These are phyloP conservation scores for Pocota personata DNA, from an alignment of 2,888 invertebrate genomes.

Conservation along the genomic window DNA sequence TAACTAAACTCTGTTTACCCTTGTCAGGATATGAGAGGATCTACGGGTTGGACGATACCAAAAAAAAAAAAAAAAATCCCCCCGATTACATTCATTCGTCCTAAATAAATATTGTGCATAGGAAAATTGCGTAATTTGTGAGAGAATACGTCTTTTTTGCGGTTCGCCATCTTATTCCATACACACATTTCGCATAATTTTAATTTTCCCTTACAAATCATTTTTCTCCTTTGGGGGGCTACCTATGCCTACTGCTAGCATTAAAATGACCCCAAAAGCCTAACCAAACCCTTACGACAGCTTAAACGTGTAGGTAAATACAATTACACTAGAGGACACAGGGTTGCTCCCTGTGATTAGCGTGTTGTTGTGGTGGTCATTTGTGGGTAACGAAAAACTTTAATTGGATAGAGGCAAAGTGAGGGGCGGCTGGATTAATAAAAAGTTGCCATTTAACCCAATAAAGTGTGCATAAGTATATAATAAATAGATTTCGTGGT, in stretches of 20 bases:
- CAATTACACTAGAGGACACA: neutral
- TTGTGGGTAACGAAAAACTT: neutral
- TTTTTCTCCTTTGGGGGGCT: neutral
- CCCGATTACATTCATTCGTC: slow-evolving; percentile 35
- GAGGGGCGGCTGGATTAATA: neutral
- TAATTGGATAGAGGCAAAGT: neutral
- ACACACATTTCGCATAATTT: slow-evolving; percentile 9
- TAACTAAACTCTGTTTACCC: slow-evolving; percentile 38
- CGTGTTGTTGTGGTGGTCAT: neutral
- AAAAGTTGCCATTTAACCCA: neutral
- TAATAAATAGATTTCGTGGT: slow-evolving; percentile 13
- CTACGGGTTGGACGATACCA: neutral
- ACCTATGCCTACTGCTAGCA: neutral
- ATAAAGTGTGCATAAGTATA: neutral
- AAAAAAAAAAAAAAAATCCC: neutral
- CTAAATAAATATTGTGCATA: slow-evolving; percentile 53
- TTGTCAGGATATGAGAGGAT: slow-evolving; percentile 33
- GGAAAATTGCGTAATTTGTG: slow-evolving; percentile 40
- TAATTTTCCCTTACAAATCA: slow-evolving; percentile 30
- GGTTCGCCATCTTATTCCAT: slow-evolving; percentile 1
- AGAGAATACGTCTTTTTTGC: neutral
- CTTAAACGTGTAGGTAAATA: slow-evolving; percentile 19
- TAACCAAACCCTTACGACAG: neutral
- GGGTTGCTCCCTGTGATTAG: neutral
- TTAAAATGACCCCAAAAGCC: neutral